Evolutionary conservation across 2,113 vertebrate species (phyloP), one percentile per base, ranked within the genome.

Genomic region (Rhadina sibilatrix): DNA sequence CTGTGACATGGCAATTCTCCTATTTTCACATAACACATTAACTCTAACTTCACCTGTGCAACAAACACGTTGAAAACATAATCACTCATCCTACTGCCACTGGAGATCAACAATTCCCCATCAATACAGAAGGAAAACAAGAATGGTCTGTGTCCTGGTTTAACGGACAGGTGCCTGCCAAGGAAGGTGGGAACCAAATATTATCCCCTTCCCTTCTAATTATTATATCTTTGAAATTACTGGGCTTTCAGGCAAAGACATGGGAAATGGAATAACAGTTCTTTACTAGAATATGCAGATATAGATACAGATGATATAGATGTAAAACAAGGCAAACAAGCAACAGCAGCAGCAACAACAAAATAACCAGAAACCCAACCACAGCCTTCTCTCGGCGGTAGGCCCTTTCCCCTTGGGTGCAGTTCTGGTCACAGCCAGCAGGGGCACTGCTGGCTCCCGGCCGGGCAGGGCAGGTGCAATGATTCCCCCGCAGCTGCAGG

Each of bases 321-420:
- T 38, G 21, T 24, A 21, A 8, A 44, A 15, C 44, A 50, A 40
- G 12, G 12, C 19, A 47, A 47, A 28, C 27, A 46, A 46, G 15
- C 22, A 52, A 2, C 21, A 27, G 2, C 22, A 25, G 10, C 49
- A 33, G 28, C 2, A 46, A 3, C 17, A 7, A 4, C 13, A 31
- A 10, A 5, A 13, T 9, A 25, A 10, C 21, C 65, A 10, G 21
- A 14, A 17, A 5, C 33, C n/a, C n/a, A 1, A 2, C 3, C 3
- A 0, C 5, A 5, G 33, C 47, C 9, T 1, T 12, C 16, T 11
- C 33, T 2, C 0, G 1, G 22, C 40, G 0, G 0, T 13, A 0
- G 46, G 38, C 18, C 0, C 21, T 3, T 22, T 12, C 27, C 17
- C 71, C 3, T 1, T 0, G 0, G 12, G 17, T 46, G 81, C 69